Conservation (phyloP, 2,797 vertebrate genomes). For the Chloroceryle inda region DNA sequence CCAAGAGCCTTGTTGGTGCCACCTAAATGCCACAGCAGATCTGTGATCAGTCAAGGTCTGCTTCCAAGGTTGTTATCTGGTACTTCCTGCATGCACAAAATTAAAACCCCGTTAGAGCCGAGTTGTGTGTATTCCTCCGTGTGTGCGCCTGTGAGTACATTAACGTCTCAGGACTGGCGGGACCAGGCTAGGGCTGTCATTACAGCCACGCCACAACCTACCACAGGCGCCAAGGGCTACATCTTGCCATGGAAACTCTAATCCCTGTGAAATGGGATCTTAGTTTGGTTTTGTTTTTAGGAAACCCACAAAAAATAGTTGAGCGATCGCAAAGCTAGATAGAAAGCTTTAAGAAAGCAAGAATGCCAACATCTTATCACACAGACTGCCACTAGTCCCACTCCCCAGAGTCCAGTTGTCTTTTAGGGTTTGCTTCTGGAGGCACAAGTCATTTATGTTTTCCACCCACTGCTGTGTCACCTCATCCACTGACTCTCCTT, state of each 20-base stretch:
- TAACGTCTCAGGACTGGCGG: background rate
- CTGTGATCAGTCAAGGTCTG: background rate
- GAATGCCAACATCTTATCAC: background rate
- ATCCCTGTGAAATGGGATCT: conserved; percentile 49
- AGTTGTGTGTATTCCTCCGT: accelerated
- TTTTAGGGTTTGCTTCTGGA: conserved; percentile 36
- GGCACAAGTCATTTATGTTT: conserved; percentile 27
- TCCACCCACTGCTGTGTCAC: conserved; percentile 22
- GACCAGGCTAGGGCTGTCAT: background rate
- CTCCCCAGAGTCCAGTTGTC: background rate
- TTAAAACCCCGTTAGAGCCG: background rate
- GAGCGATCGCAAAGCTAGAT: background rate
- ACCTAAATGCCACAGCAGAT: background rate
- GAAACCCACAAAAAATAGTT: conserved; percentile 25
- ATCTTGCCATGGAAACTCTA: conserved; percentile 67
- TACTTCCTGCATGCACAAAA: accelerated
- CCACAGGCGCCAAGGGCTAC: conserved; percentile 48
- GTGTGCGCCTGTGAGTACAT: accelerated
- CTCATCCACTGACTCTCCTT: background rate
- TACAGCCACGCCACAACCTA: background rate
- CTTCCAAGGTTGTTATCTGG: background rate
- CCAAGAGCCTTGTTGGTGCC: background rate
- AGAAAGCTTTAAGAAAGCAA: conserved; percentile 2
- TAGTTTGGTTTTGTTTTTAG: conserved; percentile 23
- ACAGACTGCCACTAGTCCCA: background rate